Evolutionary conservation across 2,113 vertebrate genomes (phyloP), one percentile per base, ranked within the genome.

Genomic region (Uria lomvia): DNA sequence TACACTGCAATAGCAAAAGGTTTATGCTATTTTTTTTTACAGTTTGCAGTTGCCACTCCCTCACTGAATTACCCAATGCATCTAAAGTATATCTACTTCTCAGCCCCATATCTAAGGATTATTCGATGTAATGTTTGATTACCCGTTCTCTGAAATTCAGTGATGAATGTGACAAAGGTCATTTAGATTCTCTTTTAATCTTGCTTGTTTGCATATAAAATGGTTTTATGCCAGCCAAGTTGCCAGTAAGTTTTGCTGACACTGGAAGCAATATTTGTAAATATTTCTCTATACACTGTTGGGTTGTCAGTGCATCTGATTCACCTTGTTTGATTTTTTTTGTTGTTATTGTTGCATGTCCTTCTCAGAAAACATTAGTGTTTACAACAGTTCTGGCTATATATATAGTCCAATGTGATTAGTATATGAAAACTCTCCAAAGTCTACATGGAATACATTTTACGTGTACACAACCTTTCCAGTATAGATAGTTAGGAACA

Each of bases 141-240:
- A 82, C 3, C 5, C 77, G 8, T 32, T 36, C n/a, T 94, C 68
- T 72, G 67, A 95, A 95, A 93, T 88, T 53, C 45, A 93, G 36
- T n/a, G n/a, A 29, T 63, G 42, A 47, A 43, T 77, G 32, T 62
- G 62, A 75, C 29, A 65, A 93, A 94, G 16, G 22, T 72, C 2
- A 86, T 73, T 89, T n/a, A 59, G 6, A 36, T 42, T 74, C 17
- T 86, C 12, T 72, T 65, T 59, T 60, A 66, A 38, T 94, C 45
- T 50, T 92, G 15, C 27, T 86, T 81, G 38, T 92, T 97, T 97
- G 72, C 67, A 91, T 85, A 77, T 72, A 92, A 75, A 96, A 94
- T 76, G 14, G 6, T 40, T 88, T 93, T 91, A 32, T 79, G 53
- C 59, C 63, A 83, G 47, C 12, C 63, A 88, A 71, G 52, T 82